Percentiles rank a stretch among this genome's conserved stretches.
Evolutionary conservation across 2,113 vertebrate genomes (phyloP).

Genomic region (Poecilia latipinna): DNA sequence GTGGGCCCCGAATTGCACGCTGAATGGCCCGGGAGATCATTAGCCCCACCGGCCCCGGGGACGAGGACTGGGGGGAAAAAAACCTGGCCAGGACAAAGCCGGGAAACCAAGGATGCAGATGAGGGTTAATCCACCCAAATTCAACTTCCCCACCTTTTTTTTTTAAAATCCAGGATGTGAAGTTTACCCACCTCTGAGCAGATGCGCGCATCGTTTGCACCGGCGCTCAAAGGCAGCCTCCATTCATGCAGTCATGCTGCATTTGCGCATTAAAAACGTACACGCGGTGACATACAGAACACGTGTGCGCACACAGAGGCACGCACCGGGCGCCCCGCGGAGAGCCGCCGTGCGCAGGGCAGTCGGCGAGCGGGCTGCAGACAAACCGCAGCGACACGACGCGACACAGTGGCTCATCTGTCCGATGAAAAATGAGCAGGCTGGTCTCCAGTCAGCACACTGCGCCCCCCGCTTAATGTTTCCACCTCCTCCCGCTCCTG

Average conservation of each 20-base stretch:
- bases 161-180: slow-evolving; percentile 57
- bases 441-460: slow-evolving; percentile 53
- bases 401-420: slow-evolving; percentile 72
- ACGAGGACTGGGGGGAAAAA: slow-evolving; percentile 51
- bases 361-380: slow-evolving; percentile 52
- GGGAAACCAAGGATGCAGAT: slow-evolving; percentile 53
- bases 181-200: slow-evolving; percentile 44
- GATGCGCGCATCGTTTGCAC: slow-evolving; percentile 3
- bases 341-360: slow-evolving; percentile 48
- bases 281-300: slow-evolving; percentile 28
- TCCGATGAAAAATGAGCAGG: slow-evolving; percentile 73
- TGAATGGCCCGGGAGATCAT: slow-evolving; percentile 71
- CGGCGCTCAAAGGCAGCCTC: slow-evolving; percentile 6
- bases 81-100: slow-evolving; percentile 62
- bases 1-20: slow-evolving; percentile 64
- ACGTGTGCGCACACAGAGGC: slow-evolving; percentile 32
- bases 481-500: slow-evolving; percentile 43
- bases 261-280: slow-evolving; percentile 5
- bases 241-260: slow-evolving; percentile 5
- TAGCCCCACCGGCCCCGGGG: slow-evolving; percentile 61
- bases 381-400: slow-evolving; percentile 57
- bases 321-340: slow-evolving; percentile 47
- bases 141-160: slow-evolving; percentile 62
- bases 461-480: slow-evolving; percentile 45
- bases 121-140: slow-evolving; percentile 63